Percentiles rank a stretch among this genome's conserved stretches.
phyloP scores from a whole-genome alignment of 1,140 invertebrate genomes.

The Tetramorium alpestre region DNA sequence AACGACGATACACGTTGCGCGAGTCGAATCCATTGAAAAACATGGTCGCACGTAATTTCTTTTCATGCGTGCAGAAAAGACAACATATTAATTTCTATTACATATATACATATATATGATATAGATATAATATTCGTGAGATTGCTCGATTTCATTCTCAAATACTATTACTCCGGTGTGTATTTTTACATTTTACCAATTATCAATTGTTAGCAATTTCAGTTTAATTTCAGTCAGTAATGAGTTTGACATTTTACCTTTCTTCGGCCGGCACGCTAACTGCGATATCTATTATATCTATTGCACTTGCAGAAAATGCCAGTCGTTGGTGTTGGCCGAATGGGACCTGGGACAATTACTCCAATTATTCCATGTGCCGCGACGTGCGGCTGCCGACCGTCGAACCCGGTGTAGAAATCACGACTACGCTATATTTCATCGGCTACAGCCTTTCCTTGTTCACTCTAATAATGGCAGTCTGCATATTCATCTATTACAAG shows the following conservation, averaged over 20 bases:
- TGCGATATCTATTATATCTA: not conserved
- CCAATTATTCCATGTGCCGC: conserved; percentile 89
- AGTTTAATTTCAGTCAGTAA: too few relatives aligned
- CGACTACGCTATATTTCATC: conserved; percentile 90
- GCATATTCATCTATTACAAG: conserved; percentile 95
- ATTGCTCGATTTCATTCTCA: not conserved
- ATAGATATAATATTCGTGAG: not conserved
- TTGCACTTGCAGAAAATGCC: conserved; percentile 89
- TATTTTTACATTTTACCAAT: not conserved
- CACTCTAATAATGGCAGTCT: conserved; percentile 91
- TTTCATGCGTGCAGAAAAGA: not conserved
- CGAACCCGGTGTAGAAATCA: conserved; percentile 86
- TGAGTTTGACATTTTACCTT: too few relatives aligned
- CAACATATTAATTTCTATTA: conserved; percentile 3
- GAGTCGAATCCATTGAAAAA: not conserved
- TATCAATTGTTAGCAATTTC: not conserved
- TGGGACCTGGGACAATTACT: conserved; percentile 90
- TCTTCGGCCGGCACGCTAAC: not conserved
- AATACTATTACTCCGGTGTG: not conserved
- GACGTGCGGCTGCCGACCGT: conserved; percentile 82
- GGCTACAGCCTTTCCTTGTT: conserved; percentile 92
- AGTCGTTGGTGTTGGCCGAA: conserved; percentile 89
- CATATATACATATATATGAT: too few relatives aligned
- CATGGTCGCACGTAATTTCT: not conserved
- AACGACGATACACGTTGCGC: not conserved